Conservation (phyloP, 23 tunicate species). For the Phallusia fumigata region DNA sequence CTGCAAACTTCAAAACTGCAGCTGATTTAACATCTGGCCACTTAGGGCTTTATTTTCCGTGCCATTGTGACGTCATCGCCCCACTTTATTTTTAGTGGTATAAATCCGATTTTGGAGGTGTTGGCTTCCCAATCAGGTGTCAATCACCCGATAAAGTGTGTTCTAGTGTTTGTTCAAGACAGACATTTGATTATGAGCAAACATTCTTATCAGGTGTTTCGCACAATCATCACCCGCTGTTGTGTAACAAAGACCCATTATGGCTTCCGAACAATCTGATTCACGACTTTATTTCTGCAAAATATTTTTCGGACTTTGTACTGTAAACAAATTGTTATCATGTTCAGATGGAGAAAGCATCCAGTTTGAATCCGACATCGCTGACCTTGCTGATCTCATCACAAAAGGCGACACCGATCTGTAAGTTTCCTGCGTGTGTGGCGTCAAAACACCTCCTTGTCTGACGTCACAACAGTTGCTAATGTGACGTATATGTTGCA, state of each 20-base stretch:
- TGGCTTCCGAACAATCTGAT: conserved; percentile 9
- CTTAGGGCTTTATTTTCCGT: too few species aligned
- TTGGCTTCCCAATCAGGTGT: background rate
- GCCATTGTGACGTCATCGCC: too few species aligned
- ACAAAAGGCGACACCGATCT: conserved; percentile 56
- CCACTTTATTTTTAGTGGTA: too few species aligned
- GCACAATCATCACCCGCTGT: background rate
- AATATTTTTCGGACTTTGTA: background rate
- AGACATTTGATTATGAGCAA: background rate
- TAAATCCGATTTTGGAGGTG: background rate
- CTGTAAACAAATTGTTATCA: background rate
- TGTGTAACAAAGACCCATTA: conserved; percentile 1
- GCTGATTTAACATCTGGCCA: too few species aligned
- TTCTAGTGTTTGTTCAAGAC: background rate
- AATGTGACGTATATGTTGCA: background rate
- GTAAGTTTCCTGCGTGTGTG: conserved; percentile 47
- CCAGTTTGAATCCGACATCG: conserved; percentile 28
- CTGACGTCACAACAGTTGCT: background rate
- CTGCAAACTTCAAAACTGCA: too few species aligned
- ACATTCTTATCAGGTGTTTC: background rate
- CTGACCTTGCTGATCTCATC: conserved; percentile 65
- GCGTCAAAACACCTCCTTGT: too few species aligned
- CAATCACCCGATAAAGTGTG: background rate
- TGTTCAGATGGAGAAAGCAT: conserved; percentile 2
- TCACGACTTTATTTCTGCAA: background rate